Conservation (phyloP, 1,140 invertebrate species). For the Drosophila asahinai region DNA sequence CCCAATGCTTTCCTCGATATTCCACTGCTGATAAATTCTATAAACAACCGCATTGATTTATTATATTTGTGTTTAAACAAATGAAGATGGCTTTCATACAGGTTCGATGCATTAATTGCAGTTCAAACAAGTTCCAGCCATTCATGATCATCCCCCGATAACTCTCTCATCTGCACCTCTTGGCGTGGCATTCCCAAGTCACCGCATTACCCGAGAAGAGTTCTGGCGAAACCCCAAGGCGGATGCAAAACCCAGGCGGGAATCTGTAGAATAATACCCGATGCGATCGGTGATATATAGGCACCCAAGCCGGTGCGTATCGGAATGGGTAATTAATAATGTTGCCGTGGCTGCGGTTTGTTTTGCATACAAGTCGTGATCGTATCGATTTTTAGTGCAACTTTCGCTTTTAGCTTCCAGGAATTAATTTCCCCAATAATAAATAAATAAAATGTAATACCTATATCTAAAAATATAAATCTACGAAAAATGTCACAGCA, state of each 20-base stretch:
- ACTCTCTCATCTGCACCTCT: background rate
- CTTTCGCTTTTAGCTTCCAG: background rate
- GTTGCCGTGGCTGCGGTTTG: background rate
- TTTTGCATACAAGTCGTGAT: constrained; percentile 7
- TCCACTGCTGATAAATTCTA: background rate
- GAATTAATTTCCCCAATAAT: background rate
- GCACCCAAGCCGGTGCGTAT: background rate
- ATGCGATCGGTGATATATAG: constrained; percentile 8
- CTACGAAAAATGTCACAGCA: constrained; percentile 65
- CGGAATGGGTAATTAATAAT: constrained; percentile 6
- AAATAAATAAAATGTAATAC: too few relatives aligned
- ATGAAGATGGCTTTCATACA: background rate
- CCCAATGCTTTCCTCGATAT: background rate
- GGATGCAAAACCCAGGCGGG: constrained; percentile 31
- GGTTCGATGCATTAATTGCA: background rate
- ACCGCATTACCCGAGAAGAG: constrained; percentile 1
- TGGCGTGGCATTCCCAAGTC: constrained; percentile 16
- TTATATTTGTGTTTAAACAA: background rate
- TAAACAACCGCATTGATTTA: constrained; percentile 1
- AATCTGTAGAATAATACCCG: background rate
- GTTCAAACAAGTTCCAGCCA: constrained; percentile 3
- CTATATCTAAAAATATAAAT: constrained; percentile 10
- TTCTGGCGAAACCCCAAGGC: constrained; percentile 12
- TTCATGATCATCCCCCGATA: background rate
- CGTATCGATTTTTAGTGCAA: background rate